Evolutionary conservation across 2,797 vertebrate species (phyloP), one percentile per base, ranked within the genome.

Genomic region (Sebastolobus altivelis): DNA sequence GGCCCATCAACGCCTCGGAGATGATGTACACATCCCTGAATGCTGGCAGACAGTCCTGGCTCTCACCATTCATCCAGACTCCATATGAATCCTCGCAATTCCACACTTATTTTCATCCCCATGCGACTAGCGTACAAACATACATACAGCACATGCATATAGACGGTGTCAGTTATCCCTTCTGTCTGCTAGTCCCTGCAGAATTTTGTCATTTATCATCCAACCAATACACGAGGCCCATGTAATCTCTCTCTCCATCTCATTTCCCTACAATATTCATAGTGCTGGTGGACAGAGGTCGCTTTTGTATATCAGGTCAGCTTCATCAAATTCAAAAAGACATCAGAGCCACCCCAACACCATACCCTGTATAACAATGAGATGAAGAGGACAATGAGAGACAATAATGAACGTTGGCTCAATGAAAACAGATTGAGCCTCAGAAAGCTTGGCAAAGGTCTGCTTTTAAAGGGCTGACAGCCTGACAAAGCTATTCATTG

Each of bases 1-100:
- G 88, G 84, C 86, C 90, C 92, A 94, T 96, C 93, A 95, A 70
- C 82, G 83, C 82, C 88, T 91, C 37, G 5, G 38, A 77, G 80
- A 93, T 95, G 93, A 95, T 95, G 89, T 92, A 93, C 92, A 93
- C 89, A 90, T 92, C 85, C 74, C 84, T 86, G 89, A 92, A 95
- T 92, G 89, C 86, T 86, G 72, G 85, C 89, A 93, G 93, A 92
- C 93, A 93, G 90, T 83, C 80, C 25, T 25, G 68, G 89, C 72
- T 83, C 89, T 81, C 73, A 61, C 89, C 86, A 91, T 92, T 91
- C 88, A 92, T 92, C 83, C 88, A 75, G 77, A 54, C 74, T 83
- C 85, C 69, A 79, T 85, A 77, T 81, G 66, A 87, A 85, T 83
- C 74, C 67, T 58, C 22, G 65, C 88, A 77, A 82, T 86, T 72